Base-by-base conservation (phyloP, 2,888 invertebrate genomes). In the Phasia obesa region DNA sequence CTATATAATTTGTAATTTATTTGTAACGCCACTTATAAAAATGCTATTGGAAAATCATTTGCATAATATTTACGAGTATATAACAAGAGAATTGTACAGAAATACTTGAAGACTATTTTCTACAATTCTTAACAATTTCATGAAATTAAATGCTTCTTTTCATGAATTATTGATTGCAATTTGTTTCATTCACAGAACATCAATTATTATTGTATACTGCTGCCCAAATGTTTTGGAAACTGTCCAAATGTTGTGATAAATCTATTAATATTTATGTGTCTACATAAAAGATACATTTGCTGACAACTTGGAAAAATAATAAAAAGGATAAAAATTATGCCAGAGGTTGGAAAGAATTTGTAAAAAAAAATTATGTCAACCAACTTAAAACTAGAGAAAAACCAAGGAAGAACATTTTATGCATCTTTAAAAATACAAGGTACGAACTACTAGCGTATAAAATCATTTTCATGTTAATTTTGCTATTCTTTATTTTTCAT, bases 91-190 rank as follows among this genome's bases (percentile, higher is more conserved):
- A 35, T n/a, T n/a, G n/a, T n/a, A n/a, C n/a, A 35, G 6, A 27
- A 27, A 27, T 27, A 1, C 31, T 0, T 23, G 15, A 27, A 31
- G 49, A n/a, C n/a, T 17, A 23, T 49, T 49, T 35, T 3, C 4
- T 27, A 49, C n/a, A 17, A 42, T 31, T 1, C 9, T 25, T 44
- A 57, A 9, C 35, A 21, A 7, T 60, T 71, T 25, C 9, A n/a
- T 57, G 35, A 57, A 70, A 17, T 51, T 67, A 67, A 67, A 67
- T 59, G n/a, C 23, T 31, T 17, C 21, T 25, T 62, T 23, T n/a
- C 42, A 67, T 59, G 49, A 38, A 59, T 67, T 59, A 76, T 69
- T 69, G 60, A 51, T 60, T 55, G 27, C 38, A 69, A 42, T 42
- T 51, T 59, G 25, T 31, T 69, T 19, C 44, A 47, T 70, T 60